phyloP scores from a whole-genome alignment of 53 echinoderm and acorn worm species.

The Apostichopus leukothele region DNA sequence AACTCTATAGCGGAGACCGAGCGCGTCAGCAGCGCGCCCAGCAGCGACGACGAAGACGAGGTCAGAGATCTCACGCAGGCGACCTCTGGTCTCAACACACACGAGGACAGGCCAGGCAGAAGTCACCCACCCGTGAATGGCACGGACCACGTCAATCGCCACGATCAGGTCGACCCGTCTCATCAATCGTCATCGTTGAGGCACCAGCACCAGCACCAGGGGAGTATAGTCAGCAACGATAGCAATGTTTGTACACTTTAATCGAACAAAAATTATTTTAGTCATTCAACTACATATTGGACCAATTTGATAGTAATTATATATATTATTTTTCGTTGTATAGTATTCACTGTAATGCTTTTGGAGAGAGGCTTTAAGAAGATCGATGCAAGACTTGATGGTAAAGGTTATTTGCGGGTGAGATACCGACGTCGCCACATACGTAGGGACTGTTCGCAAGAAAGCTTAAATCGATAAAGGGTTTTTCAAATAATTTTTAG shows the following conservation, averaged over 20 bases:
- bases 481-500: too few species aligned
- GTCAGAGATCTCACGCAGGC: constrained; percentile 63
- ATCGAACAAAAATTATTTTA: neutral
- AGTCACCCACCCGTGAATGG: neutral
- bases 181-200: neutral
- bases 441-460: too few species aligned
- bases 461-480: too few species aligned
- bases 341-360: neutral
- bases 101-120: neutral
- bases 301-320: constrained; percentile 37
- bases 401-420: neutral
- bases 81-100: neutral
- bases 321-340: constrained; percentile 19
- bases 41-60: constrained; percentile 83
- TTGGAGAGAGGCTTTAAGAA: constrained; percentile 1
- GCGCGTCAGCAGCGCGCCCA: constrained; percentile 29
- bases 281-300: constrained; percentile 21
- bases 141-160: neutral
- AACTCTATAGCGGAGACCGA: too few species aligned
- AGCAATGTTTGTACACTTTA: constrained; percentile 39
- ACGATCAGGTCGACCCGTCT: neutral
- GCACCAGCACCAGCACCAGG: constrained; percentile 10
- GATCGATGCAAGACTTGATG: neutral
- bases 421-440: too few species aligned
- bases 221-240: constrained; percentile 30